Conservation (phyloP, 2,888 invertebrate species). For the Strigamia maritima region DNA sequence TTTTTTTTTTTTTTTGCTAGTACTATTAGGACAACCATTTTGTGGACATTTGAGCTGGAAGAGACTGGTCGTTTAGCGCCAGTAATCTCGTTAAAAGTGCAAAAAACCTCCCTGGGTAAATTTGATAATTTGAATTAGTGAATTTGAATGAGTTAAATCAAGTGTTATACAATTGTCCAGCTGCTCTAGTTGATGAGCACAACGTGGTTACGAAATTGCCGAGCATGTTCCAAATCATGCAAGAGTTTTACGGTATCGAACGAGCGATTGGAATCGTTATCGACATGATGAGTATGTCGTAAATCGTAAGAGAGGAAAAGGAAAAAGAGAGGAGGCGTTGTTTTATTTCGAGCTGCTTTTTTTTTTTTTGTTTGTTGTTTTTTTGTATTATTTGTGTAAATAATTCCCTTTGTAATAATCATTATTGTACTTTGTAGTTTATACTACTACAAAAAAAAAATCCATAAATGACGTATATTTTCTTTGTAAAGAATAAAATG, state of each 20-base stretch:
- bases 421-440: too few species aligned
- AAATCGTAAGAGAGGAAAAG: too few species aligned
- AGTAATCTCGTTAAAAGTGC: background rate
- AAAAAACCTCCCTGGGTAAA: background rate
- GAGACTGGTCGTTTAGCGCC: background rate
- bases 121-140: background rate
- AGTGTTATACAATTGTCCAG: background rate
- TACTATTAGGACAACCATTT: background rate
- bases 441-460: too few species aligned
- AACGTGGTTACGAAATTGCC: background rate
- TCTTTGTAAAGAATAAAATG: too few species aligned
- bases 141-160: background rate
- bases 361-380: too few species aligned
- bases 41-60: background rate
- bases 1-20: background rate
- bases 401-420: too few species aligned
- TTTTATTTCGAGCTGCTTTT: too few species aligned
- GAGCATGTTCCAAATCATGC: background rate
- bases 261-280: background rate
- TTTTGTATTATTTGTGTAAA: too few species aligned
- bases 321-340: background rate
- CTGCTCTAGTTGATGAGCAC: background rate
- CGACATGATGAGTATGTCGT: background rate
- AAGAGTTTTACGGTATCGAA: background rate
- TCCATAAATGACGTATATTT: too few species aligned